Conservation (phyloP, 2,113 vertebrate species). For the Sclerurus mexicanus region DNA sequence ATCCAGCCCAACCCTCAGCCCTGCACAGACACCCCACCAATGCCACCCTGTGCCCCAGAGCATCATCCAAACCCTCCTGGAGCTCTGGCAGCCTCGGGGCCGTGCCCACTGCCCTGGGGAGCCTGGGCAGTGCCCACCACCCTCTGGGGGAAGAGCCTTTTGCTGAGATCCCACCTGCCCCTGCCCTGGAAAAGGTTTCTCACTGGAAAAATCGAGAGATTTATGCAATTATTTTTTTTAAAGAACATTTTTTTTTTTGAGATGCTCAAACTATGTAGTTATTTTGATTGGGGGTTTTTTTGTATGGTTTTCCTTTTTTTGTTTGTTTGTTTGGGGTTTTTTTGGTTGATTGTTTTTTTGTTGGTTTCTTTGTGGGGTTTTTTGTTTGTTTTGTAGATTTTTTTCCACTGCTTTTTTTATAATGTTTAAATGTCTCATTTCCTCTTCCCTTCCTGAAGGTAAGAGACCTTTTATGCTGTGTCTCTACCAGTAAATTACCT, state of each 20-base stretch:
- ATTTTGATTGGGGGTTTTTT: no score
- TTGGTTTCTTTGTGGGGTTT: not conserved
- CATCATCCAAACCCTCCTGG: fast-evolving
- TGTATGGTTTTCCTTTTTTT: no score
- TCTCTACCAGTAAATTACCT: not conserved
- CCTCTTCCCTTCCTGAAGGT: not conserved
- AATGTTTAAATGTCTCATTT: not conserved
- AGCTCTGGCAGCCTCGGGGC: not conserved
- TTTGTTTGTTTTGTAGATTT: not conserved
- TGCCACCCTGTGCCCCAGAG: not conserved
- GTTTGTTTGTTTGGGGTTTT: not conserved
- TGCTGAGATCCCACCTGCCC: not conserved
- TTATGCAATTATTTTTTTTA: not conserved
- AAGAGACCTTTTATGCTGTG: not conserved
- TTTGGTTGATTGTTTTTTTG: not conserved
- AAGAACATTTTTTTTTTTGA: not conserved
- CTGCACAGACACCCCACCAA: not conserved
- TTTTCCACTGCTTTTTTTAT: not conserved
- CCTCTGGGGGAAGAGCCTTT: not conserved
- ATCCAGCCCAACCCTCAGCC: not conserved
- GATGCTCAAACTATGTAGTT: not conserved
- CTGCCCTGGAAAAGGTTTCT: not conserved
- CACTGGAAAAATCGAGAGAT: not conserved
- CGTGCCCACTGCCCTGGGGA: not conserved
- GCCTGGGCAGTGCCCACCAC: fast-evolving